Evolutionary conservation across 2,888 invertebrate species (phyloP), one percentile per base, ranked within the genome.

Genomic region (Andrena chrysosceles): DNA sequence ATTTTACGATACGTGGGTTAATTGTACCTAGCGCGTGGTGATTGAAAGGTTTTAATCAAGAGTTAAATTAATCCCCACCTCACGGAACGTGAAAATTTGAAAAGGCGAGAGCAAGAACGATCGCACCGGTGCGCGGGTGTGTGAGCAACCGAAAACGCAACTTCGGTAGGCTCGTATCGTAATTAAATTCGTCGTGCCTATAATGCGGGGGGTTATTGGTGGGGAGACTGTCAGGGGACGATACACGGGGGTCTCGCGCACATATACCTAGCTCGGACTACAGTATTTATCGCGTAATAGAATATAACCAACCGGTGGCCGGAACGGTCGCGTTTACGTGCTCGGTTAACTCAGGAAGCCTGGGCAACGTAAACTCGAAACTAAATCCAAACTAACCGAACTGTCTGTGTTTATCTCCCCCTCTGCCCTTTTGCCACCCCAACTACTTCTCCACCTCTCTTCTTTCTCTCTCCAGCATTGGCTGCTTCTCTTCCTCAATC

Each of bases 271-370:
- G 5, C 79, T 90, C 87, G 77, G 80, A 82, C 80, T 91, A 89
- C 90, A 92, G 93, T 92, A 93, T 93, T 92, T 92, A 93, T 92
- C 90, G 91, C 89, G 85, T 91, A 91, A 92, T 91, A 90, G 90
- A 93, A 93, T 92, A 91, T 90, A 90, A 89, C 87, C 87, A 85
- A 85, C 85, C 81, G 85, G 85, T 85, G 83, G 88, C 84, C 84
- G 88, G 87, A 89, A 89, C 85, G 86, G 83, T 84, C 83, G 87
- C 90, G 87, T 91, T 91, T 91, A 92, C 91, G 91, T 90, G 91
- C 90, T 89, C 90, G 91, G 93, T 91, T 91, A 92, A 91, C 90
- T 90, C 90, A 89, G 91, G 91, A 91, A 92, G 86, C 91, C 87
- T 80, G 80, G 85, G 88, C 87, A 90, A 90, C 92, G 91, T 92